phyloP scores from a whole-genome alignment of 2,888 invertebrate genomes.

The Dynastes maya region DNA sequence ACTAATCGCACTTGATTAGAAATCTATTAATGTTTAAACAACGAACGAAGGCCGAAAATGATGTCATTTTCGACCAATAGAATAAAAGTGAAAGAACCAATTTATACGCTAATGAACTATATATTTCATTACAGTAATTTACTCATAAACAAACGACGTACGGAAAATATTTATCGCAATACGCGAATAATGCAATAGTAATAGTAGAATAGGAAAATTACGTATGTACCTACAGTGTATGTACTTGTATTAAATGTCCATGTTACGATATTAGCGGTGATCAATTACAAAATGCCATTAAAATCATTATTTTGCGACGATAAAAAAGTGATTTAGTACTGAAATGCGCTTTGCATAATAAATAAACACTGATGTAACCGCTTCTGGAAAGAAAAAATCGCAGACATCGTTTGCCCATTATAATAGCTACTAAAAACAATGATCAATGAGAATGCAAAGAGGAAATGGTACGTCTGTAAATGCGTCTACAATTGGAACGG shows the following conservation, averaged over 20 bases:
- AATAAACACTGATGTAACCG: conserved; percentile 7
- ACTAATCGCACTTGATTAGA: too few species aligned
- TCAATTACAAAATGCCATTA: neutral
- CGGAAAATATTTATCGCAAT: too few species aligned
- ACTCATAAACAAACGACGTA: conserved; percentile 3
- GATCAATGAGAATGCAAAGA: neutral
- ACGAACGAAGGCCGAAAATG: conserved; percentile 1
- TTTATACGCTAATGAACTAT: conserved; percentile 8
- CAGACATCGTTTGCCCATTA: neutral
- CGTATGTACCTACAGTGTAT: too few species aligned
- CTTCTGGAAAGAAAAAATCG: neutral
- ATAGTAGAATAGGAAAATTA: neutral
- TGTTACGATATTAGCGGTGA: neutral
- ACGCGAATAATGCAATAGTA: too few species aligned
- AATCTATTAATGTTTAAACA: neutral
- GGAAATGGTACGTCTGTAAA: conserved; percentile 9
- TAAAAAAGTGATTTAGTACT: conserved; percentile 7
- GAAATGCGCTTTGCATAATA: conserved; percentile 12
- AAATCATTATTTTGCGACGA: conserved; percentile 3
- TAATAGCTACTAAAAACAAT: neutral
- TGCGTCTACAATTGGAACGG: neutral
- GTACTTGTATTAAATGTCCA: neutral
- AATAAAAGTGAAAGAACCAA: conserved; percentile 9
- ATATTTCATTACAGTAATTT: conserved; percentile 7
- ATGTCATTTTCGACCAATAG: conserved; percentile 3